Evolutionary conservation across 2,797 vertebrate species (phyloP), one percentile per base, ranked within the genome.

Genomic region (Phalanger gymnotis): DNA sequence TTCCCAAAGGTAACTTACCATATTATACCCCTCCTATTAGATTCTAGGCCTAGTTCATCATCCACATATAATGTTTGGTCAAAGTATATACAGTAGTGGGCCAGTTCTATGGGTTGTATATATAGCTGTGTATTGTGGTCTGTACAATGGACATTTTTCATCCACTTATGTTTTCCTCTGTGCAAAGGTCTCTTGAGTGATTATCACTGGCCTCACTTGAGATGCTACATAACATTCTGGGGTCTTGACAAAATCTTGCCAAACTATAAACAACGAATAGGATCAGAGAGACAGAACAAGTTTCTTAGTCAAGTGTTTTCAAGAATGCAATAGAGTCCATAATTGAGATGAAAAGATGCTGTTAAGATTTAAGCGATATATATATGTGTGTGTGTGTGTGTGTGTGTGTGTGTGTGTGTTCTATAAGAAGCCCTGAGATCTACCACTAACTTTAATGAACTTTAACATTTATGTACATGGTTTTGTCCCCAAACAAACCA

Each of bases 351-450:
- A 61, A 93, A 14, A 94, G 90, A 89, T 54, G 54, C 52, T 19
- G 54, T 2, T 55, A 73, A 34, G 22, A 96, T 58, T 92, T 94
- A 53, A 57, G 58, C 89, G 55, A 91, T 92, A 53, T 47, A 95
- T 58, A 91, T 30, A 95, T 56, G n/a, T n/a, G n/a, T n/a, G n/a
- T n/a, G n/a, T n/a, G n/a, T n/a, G n/a, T n/a, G n/a, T n/a, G n/a
- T n/a, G n/a, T n/a, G n/a, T n/a, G n/a, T n/a, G n/a, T n/a, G n/a
- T n/a, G n/a, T n/a, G n/a, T n/a, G n/a, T n/a, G 52, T 57, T 47
- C 54, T 96, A 3, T 52, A 93, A 54, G 54, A 93, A 95, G 90
- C 58, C 19, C 54, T 87, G 19, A 22, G 58, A 57, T 40, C 54
- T 34, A 91, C 34, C 19, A 90, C 34, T 12, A 91, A 96, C 53